A percentile compares a stretch with the other conserved stretches of the same genome.
Evolutionary conservation across 2,113 vertebrate species (phyloP).

Genomic region (Genyomyrus donnyi): DNA sequence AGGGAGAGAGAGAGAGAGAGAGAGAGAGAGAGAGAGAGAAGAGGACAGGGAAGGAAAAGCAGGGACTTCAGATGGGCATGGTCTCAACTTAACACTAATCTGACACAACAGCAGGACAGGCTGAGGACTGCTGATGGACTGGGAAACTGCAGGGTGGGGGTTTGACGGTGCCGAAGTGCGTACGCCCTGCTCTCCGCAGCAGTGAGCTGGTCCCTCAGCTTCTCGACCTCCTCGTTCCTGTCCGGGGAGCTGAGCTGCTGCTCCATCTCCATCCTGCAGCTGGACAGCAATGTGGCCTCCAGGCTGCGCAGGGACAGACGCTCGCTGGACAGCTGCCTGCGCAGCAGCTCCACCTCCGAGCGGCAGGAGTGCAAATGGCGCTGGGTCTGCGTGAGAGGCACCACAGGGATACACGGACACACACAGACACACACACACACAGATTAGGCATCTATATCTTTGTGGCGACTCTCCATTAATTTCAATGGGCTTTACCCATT

Average conservation of each 20-base stretch:
- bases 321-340: conserved; percentile 55
- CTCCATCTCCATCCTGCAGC: conserved; percentile 57
- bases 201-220: conserved; percentile 33
- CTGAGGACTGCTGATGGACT: background rate
- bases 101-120: background rate
- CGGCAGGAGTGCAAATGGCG: background rate
- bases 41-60: background rate
- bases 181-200: background rate
- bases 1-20: background rate
- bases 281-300: conserved; percentile 54
- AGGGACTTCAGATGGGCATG: background rate
- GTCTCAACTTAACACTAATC: background rate
- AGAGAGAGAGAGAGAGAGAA: background rate
- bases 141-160: conserved; percentile 15
- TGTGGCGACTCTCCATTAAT: no score
- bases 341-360: conserved; percentile 44
- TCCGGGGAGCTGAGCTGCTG: conserved; percentile 62
- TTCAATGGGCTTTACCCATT: no score
- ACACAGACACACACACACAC: background rate
- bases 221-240: conserved; percentile 59
- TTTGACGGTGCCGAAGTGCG: background rate
- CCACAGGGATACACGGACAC: background rate
- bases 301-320: conserved; percentile 49
- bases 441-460: background rate
- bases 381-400: background rate